Evolutionary conservation across 23 tunicate genomes (phyloP), one percentile per base, ranked within the genome.

Genomic region (Corella eumyota): DNA sequence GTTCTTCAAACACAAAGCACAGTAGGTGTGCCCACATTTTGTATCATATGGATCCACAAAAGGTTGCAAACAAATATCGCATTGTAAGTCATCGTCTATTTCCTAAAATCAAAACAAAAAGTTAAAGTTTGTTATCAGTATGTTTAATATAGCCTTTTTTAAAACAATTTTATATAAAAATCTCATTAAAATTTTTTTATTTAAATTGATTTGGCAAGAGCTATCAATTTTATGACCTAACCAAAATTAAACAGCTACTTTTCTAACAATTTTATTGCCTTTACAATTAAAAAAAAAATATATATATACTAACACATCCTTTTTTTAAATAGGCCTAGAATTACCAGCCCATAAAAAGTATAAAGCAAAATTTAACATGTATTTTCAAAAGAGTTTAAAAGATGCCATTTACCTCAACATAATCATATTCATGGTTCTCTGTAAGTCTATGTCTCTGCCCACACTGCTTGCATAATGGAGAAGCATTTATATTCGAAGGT

Each of bases 11-110:
- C 97, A 90, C 3, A 69, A 56, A 1, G 61, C 50, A 38, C 97
- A 90, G 56, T 73, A 90, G 4, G 97, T 79, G 54, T 90, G 97
- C 40, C 82, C 80, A 44, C 97, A 90, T 32, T 57, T 67, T 9
- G 88, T 74, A 47, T 90, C 97, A 57, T 65, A 78, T 3, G 97
- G 97, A 58, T 79, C 76, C 0, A 90, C 76, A 58, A 90, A 86
- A 1, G 97, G 97, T 50, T 80, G 88, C 50, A 90, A 69, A 35
- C 97, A 90, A n/a, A 90, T 90, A 29, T 80, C 90, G 57, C 97
- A 90, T 38, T 74, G 78, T 26, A 90, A 66, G 36, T 90, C 97
- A 32, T 90, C 97, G 37, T 90, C 97, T 1, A 68, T 79, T 68
- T 90, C 97, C 65, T 80, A 36, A 63, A 26, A 68, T 25, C 27